Evolutionary conservation across 2,888 invertebrate genomes (phyloP), one percentile per base, ranked within the genome.

Genomic region (Melitaea athalia): DNA sequence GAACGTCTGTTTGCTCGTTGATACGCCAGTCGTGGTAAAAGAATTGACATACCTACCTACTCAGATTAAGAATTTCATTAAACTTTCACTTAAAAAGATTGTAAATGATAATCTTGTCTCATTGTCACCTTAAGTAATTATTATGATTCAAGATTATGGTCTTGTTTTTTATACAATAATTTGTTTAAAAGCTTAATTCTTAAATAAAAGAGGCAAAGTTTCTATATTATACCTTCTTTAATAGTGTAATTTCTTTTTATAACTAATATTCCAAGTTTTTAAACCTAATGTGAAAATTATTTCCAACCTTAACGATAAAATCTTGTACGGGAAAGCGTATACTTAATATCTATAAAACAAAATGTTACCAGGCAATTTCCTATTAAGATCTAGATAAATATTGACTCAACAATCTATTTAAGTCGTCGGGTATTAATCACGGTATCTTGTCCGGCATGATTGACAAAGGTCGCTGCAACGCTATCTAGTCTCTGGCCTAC

Each of bases 381-480:
- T 69, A 59, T 62, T 64, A 64, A 71, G 72, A 75, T 73, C 71
- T 68, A 69, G 74, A 75, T 73, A 75, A 71, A 60, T 69, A 71
- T 69, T 65, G 70, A 71, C 71, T 70, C 68, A 69, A 57, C 67
- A 64, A 70, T 73, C 67, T 74, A 75, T 85, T 84, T 84, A 83
- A 83, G 82, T 77, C 73, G 72, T 72, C 69, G 68, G 67, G 74
- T 73, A 76, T 77, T 78, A 75, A 71, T 84, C 85, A 85, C 84
- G 85, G 78, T 78, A 84, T 78, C 78, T 79, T 80, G 79, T 76
- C 80, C 75, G 77, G 79, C 75, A 69, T 81, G 81, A 76, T 76
- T 78, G 78, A 75, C 79, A 84, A 84, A 87, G 88, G 85, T 87
- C 85, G 81, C 75, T 79, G 75, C 75, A 33, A 55, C 80, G 78